Conservation (phyloP, 2,797 vertebrate species). For the Prionace glauca region DNA sequence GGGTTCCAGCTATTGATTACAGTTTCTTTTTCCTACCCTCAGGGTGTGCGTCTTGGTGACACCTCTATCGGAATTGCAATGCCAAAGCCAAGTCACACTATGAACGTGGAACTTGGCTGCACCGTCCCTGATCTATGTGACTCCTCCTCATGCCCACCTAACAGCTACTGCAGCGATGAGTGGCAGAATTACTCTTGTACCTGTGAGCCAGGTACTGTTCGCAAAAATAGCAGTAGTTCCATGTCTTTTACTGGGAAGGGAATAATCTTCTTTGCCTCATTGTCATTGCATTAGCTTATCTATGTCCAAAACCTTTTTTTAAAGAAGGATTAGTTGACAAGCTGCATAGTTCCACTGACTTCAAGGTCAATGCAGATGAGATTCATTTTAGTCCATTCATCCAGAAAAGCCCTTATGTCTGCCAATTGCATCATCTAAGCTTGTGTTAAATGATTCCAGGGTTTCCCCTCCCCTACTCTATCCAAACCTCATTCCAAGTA, state of each 20-base stretch:
- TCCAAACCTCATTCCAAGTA: not conserved
- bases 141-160: constrained; percentile 77
- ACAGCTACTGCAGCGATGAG: constrained; percentile 76
- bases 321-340: not conserved
- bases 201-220: constrained; percentile 75
- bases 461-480: not conserved
- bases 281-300: not conserved
- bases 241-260: not conserved
- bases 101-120: constrained; percentile 84
- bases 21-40: constrained; percentile 19
- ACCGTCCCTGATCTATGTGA: constrained; percentile 69
- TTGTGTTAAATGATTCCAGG: not conserved
- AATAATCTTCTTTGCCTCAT: not conserved
- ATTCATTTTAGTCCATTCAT: not conserved
- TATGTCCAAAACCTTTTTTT: not conserved
- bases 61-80: constrained; percentile 66
- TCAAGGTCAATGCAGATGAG: not conserved
- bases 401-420: not conserved
- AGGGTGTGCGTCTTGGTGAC: constrained; percentile 86
- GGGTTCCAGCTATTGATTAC: not conserved
- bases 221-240: not conserved
- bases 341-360: not conserved
- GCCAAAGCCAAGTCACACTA: constrained; percentile 68
- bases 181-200: constrained; percentile 83
- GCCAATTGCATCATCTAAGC: not conserved